A percentile compares a stretch with the other conserved stretches of the same genome.
Conservation (phyloP, 2,888 invertebrate species). For the Rhagium mordax region DNA sequence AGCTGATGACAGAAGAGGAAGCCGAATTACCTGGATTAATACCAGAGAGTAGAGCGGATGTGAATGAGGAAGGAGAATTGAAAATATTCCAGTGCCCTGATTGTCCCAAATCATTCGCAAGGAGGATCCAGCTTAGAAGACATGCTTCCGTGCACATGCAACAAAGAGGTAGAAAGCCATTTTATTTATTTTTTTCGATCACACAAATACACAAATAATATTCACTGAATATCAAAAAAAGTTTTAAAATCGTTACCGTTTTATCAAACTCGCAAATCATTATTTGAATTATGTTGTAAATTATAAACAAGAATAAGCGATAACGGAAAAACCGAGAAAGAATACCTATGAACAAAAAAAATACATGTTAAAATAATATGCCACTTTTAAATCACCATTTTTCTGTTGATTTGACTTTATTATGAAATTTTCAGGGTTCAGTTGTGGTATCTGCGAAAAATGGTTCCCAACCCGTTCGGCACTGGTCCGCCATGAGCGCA, state of each 20-base stretch:
- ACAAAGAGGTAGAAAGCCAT: slow-evolving; percentile 67
- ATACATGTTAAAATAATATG: too few species aligned
- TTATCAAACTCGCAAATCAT: too few species aligned
- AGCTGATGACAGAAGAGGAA: slow-evolving; percentile 67
- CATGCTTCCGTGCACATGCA: slow-evolving; percentile 77
- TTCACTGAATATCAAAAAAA: too few species aligned
- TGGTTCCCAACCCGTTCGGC: slow-evolving; percentile 79
- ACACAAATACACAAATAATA: too few species aligned
- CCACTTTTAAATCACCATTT: too few species aligned
- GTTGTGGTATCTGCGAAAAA: slow-evolving; percentile 77
- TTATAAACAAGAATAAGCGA: too few species aligned
- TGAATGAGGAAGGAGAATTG: slow-evolving; percentile 67
- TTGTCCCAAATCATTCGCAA: slow-evolving; percentile 77
- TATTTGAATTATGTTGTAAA: too few species aligned
- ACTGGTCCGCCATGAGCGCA: slow-evolving; percentile 79
- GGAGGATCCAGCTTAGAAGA: slow-evolving; percentile 74
- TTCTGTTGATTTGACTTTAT: not conserved
- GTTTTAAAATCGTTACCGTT: too few species aligned
- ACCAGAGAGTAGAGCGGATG: slow-evolving; percentile 34
- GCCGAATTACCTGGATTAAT: slow-evolving; percentile 31
- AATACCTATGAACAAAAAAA: too few species aligned
- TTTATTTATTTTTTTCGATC: too few species aligned
- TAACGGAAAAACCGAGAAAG: too few species aligned
- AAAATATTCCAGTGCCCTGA: slow-evolving; percentile 75
- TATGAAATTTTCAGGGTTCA: slow-evolving; percentile 65